A percentile compares a stretch with the other conserved stretches of the same genome.
Conservation (phyloP, 2,888 invertebrate genomes). For the Lochmaea crataegi region DNA sequence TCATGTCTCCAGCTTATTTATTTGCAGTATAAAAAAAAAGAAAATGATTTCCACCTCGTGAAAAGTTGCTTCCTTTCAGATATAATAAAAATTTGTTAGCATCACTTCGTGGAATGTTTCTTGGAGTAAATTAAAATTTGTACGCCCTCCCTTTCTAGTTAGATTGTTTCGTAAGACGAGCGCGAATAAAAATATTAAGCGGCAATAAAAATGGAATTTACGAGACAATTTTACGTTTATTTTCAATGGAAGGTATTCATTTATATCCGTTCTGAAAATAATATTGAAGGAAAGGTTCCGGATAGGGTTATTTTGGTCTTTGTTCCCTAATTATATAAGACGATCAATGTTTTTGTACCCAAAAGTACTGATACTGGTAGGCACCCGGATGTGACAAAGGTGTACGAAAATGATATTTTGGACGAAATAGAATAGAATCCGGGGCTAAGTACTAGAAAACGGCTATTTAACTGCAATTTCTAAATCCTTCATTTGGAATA, state of each 20-base stretch:
- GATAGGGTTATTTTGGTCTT: too few relatives aligned
- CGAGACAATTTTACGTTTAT: not conserved
- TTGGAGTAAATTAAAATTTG: conserved; percentile 7
- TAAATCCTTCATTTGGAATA: too few relatives aligned
- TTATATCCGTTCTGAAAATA: not conserved
- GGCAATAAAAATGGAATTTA: conserved; percentile 5
- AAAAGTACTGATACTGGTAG: too few relatives aligned
- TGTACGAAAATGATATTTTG: too few relatives aligned
- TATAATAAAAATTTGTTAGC: conserved; percentile 4
- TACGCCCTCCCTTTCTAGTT: not conserved
- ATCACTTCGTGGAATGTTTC: not conserved
- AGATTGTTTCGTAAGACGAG: conserved; percentile 10
- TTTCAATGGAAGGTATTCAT: not conserved
- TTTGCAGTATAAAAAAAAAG: not conserved
- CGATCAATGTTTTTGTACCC: too few relatives aligned
- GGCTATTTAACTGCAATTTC: too few relatives aligned
- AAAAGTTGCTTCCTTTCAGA: not conserved
- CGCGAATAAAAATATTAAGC: not conserved
- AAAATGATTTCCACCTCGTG: not conserved
- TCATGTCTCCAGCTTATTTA: not conserved
- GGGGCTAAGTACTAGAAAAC: too few relatives aligned
- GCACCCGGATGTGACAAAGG: too few relatives aligned
- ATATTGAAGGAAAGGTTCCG: not conserved
- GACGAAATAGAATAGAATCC: too few relatives aligned
- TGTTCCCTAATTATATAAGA: too few relatives aligned